These are phyloP conservation scores for Nasonia longicornis DNA, from an alignment of 1,140 invertebrate genomes.

Conservation along the genomic window DNA sequence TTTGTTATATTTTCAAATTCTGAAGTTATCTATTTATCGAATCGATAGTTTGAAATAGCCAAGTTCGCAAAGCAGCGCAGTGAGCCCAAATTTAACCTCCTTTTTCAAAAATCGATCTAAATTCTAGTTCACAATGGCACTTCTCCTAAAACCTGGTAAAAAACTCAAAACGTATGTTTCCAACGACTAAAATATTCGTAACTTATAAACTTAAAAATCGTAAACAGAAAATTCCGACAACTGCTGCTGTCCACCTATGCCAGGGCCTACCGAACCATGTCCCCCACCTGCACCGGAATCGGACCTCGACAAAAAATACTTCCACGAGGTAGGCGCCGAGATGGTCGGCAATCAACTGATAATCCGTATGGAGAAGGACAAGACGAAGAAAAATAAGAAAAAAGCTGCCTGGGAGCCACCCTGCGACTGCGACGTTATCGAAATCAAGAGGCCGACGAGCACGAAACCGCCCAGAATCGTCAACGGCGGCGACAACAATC, in stretches of 20 bases:
- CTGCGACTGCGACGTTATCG: conserved; percentile 60
- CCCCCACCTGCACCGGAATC: conserved; percentile 4
- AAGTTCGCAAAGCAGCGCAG: not conserved
- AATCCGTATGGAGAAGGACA: conserved; percentile 64
- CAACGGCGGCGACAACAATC: conserved; percentile 58
- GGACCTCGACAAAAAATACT: conserved; percentile 52
- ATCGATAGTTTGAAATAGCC: not conserved
- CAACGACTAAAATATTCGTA: too few species aligned
- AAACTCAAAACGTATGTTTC: not conserved
- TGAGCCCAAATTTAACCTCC: not conserved
- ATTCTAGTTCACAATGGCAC: conserved; percentile 23
- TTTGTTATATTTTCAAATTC: not conserved
- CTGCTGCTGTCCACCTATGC: conserved; percentile 48
- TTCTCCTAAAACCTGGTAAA: conserved; percentile 10
- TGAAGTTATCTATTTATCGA: not conserved
- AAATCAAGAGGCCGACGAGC: conserved; percentile 58
- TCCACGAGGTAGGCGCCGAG: conserved; percentile 60
- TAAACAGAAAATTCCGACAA: conserved; percentile 1
- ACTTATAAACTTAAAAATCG: not conserved
- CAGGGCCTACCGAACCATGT: not conserved
- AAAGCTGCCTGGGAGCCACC: conserved; percentile 56
- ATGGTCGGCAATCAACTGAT: conserved; percentile 61
- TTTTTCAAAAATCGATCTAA: not conserved
- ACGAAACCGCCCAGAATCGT: conserved; percentile 60
- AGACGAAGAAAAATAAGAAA: conserved; percentile 51